A percentile compares a stretch with the other conserved stretches of the same genome.
phyloP scores from a whole-genome alignment of 2,113 vertebrate genomes.

The Microtus ochrogaster region DNA sequence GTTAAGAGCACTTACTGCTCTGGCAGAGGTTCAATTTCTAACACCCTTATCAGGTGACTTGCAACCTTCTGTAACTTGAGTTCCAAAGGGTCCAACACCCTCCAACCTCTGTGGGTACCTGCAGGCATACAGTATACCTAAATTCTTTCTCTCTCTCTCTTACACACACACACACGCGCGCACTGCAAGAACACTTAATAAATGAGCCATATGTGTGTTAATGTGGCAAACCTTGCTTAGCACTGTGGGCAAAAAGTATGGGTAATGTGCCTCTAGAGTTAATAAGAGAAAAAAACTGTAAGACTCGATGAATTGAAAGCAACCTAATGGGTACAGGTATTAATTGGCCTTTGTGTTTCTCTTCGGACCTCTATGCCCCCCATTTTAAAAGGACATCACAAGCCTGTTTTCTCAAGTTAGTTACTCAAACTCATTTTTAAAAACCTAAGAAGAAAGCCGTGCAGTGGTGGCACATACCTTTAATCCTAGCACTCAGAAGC shows the following conservation, averaged over 20 bases:
- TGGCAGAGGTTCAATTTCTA: neutral
- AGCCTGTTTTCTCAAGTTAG: conserved; percentile 14
- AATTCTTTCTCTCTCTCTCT: neutral
- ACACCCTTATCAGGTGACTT: neutral
- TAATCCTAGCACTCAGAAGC: neutral
- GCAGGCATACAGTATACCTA: neutral
- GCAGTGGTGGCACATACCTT: neutral
- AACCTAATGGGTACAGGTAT: neutral
- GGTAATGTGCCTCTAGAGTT: neutral
- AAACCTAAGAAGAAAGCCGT: neutral
- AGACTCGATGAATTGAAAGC: neutral
- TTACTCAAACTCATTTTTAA: conserved; percentile 11
- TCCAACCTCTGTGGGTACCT: neutral
- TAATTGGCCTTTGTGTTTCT: conserved; percentile 20
- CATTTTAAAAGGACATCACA: neutral
- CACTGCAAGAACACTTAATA: neutral
- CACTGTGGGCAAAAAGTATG: neutral
- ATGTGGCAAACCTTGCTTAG: neutral
- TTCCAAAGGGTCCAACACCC: neutral
- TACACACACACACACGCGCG: neutral
- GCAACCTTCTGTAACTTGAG: neutral
- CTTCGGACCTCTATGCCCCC: neutral
- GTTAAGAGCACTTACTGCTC: neutral
- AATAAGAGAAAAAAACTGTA: neutral
- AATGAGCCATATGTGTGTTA: neutral